Evolutionary conservation across 2,888 invertebrate species (phyloP), one percentile per base, ranked within the genome.

Genomic region (Drosophila birchii): DNA sequence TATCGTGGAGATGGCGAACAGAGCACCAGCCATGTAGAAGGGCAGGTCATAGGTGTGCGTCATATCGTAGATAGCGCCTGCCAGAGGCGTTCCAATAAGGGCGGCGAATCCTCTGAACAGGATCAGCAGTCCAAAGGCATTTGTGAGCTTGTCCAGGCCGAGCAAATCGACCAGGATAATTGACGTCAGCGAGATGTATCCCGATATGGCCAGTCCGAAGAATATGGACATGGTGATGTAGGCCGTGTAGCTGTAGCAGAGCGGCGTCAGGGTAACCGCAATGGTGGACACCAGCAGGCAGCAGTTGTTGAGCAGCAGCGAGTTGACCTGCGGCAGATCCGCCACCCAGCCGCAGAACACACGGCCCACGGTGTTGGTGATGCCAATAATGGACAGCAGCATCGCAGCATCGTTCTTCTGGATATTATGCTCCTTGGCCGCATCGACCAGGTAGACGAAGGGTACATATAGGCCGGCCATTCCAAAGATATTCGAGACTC

Each of bases 401-500:
- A 89, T 91, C 34, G 92, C 90, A 1, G 97, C 97, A 79, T 95
- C 94, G 26, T 94, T 94, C 18, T 93, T 92, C 38, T 95, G 95
- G 58, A 97, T 95, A 75, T 95, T 95, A 90, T 95, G 95, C 63
- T 94, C 92, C 70, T 93, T 94, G 14, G 97, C 97, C 60, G 96
- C 96, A 85, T 98, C 97, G 29, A 98, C 97, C 62, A 99, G 94
- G 91, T 97, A 99, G 55, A 98, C 97, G 92, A 98, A 99, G 43
- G 99, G 99, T 79, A 99, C 97, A 93, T 98, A 98, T 62, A 99
- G 95, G 78, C 99, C 99, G 60, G 98, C 97, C 96, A 99, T 98
- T 86, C 99, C 99, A 92, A 99, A 97, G 67, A 99, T 94, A 92
- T 98, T 99, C 77, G 98, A 98, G 60, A 98, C 95, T 71, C 97